A percentile compares a stretch with the other conserved stretches of the same genome.
Evolutionary conservation across 2,113 vertebrate species (phyloP).

Genomic region (Gorsachius goisagi): DNA sequence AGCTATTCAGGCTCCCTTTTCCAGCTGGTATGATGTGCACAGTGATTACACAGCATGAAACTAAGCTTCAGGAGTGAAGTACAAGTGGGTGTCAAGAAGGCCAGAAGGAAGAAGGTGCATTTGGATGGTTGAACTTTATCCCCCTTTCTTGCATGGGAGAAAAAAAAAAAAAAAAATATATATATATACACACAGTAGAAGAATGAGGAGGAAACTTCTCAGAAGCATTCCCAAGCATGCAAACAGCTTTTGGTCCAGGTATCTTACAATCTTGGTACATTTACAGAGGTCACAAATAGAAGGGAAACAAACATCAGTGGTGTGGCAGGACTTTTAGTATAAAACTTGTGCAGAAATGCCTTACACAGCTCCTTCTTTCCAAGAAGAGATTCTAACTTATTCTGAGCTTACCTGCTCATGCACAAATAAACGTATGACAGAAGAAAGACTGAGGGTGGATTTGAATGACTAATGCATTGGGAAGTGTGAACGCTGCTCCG

Average conservation of each 20-base stretch:
- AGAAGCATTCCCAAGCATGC: background rate
- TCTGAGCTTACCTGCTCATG: slow-evolving; percentile 28
- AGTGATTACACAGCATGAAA: background rate
- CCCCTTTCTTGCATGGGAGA: background rate
- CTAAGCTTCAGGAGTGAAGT: background rate
- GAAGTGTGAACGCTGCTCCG: background rate
- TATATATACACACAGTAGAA: background rate
- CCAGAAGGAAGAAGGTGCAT: background rate
- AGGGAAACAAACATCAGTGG: background rate
- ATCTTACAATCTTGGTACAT: background rate
- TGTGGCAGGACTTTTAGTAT: background rate
- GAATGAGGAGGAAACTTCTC: background rate
- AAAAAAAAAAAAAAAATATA: too few relatives aligned
- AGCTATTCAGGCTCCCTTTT: background rate
- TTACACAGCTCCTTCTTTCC: background rate
- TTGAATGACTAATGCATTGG: background rate
- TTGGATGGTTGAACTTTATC: background rate
- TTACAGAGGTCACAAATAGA: background rate
- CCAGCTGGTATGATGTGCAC: background rate
- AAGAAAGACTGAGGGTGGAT: slow-evolving; percentile 16
- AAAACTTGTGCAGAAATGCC: background rate
- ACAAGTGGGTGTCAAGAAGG: background rate
- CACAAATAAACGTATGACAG: background rate
- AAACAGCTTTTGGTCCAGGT: background rate
- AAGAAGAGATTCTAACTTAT: background rate